Base-by-base conservation (phyloP, 2,797 vertebrate species). In the Labroides dimidiatus region DNA sequence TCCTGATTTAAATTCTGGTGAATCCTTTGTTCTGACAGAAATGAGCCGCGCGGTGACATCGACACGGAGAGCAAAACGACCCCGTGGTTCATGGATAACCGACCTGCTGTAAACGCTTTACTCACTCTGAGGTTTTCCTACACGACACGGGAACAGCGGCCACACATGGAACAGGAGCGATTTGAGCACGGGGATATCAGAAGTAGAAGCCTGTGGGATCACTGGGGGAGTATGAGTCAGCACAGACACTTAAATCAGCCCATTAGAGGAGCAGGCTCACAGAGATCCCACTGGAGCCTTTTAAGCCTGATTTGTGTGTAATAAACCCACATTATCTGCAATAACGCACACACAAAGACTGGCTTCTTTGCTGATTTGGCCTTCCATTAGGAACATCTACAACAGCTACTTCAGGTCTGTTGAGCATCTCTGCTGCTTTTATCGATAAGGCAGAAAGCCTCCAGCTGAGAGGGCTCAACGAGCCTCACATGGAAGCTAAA, bases 271-370 rank as follows among this genome's bases (percentile, higher is more conserved):
- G 44, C 66, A 3, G 71, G 71, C 79, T 85, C 74, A 42, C 82
- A 66, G 10, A 62, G 20, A 55, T 75, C 84, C 85, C 72, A 8
- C 58, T 10, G 67, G 68, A 87, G 78, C 85, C 77, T 84, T 85
- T 87, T 72, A 82, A 76, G 85, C 64, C 74, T 41, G 71, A 87
- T 88, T 74, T 66, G 60, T 68, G 78, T 47, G 55, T 77, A 89
- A 91, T 90, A 89, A 91, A 90, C 72, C 82, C 75, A 74, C 75
- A 89, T 88, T 81, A 91, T 86, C 64, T 64, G 73, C 80, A 77
- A 68, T 83, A 79, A 82, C 54, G 74, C 42, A 44, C 63, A 44
- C 63, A 84, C 73, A 69, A 64, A 68, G 58, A 71, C 48, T 1
- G 44, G 69, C 62, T 74, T 75, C 72, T 68, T 71, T 17, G 54